Conservation (phyloP, 2,113 vertebrate genomes). For the Varanus salvator region DNA sequence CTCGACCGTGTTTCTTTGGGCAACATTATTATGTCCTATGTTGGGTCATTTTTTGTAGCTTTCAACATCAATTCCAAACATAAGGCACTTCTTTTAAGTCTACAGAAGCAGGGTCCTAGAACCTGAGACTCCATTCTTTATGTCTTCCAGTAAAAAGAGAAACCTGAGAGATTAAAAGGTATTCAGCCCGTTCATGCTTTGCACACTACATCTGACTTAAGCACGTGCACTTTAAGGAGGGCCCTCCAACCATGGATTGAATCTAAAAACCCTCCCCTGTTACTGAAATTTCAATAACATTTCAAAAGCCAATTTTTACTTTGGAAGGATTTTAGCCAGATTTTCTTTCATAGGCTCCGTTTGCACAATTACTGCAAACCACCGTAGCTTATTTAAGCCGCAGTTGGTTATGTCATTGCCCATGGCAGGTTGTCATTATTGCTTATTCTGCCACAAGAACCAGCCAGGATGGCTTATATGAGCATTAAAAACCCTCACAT, state of each 20-base stretch:
- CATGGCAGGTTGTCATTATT: too few species aligned
- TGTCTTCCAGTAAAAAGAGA: constrained; percentile 67
- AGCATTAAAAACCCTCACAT: too few species aligned
- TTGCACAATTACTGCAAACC: too few species aligned
- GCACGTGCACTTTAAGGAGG: constrained; percentile 72
- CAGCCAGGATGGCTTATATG: too few species aligned
- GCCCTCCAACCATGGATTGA: constrained; percentile 8
- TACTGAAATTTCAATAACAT: neutral
- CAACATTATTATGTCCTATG: neutral
- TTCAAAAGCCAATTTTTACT: constrained; percentile 30
- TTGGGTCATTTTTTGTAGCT: constrained; percentile 28
- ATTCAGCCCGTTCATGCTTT: constrained; percentile 39
- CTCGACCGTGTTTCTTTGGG: neutral
- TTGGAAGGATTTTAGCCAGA: constrained; percentile 19
- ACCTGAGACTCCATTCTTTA: constrained; percentile 47
- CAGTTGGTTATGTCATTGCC: too few species aligned
- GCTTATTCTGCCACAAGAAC: too few species aligned
- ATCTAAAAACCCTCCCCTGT: constrained; percentile 14
- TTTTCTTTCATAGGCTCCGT: neutral
- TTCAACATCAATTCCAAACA: constrained; percentile 4
- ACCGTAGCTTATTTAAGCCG: too few species aligned
- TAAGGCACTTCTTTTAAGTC: neutral
- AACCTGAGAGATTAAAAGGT: constrained; percentile 62
- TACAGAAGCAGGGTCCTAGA: constrained; percentile 27
- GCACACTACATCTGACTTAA: constrained; percentile 42